These are phyloP conservation scores for Orussus abietinus DNA, from an alignment of 1,140 invertebrate species.

Conservation along the genomic window DNA sequence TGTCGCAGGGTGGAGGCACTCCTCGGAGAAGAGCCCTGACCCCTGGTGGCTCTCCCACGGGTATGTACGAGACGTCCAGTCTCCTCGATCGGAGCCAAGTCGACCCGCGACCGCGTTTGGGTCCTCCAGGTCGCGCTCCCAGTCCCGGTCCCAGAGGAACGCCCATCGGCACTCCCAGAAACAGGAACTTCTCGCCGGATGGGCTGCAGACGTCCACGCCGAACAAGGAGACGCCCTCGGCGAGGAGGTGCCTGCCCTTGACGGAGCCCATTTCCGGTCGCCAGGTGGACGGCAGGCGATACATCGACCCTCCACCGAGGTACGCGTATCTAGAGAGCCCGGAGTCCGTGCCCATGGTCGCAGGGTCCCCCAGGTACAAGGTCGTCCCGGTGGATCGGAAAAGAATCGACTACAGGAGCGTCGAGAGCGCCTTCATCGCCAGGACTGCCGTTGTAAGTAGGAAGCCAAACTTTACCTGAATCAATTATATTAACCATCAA, in stretches of 20 bases:
- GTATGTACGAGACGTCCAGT: slow-evolving; percentile 17
- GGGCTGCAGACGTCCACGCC: slow-evolving; percentile 46
- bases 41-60: slow-evolving; percentile 43
- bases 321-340: slow-evolving; percentile 35
- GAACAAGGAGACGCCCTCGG: slow-evolving; percentile 49
- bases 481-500: slow-evolving; percentile 4
- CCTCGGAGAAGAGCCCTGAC: slow-evolving; percentile 51
- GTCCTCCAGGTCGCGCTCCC: slow-evolving; percentile 22
- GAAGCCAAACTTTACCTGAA: neutral
- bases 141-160: slow-evolving; percentile 23
- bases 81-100: slow-evolving; percentile 6
- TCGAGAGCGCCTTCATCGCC: slow-evolving; percentile 49
- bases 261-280: slow-evolving; percentile 24
- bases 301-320: slow-evolving; percentile 30
- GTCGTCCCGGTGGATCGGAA: slow-evolving; percentile 29
- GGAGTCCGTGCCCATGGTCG: slow-evolving; percentile 43
- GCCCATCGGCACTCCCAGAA: slow-evolving; percentile 39
- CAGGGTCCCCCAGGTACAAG: slow-evolving; percentile 41
- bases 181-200: slow-evolving; percentile 26
- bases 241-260: slow-evolving; percentile 44
- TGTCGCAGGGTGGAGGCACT: slow-evolving; percentile 37
- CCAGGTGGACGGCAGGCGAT: slow-evolving; percentile 25
- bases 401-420: slow-evolving; percentile 36
- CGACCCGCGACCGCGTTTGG: too few species aligned
- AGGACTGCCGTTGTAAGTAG: slow-evolving; percentile 50